Evolutionary conservation across 2,113 vertebrate genomes (phyloP).

Genomic region (Axis porcinus): DNA sequence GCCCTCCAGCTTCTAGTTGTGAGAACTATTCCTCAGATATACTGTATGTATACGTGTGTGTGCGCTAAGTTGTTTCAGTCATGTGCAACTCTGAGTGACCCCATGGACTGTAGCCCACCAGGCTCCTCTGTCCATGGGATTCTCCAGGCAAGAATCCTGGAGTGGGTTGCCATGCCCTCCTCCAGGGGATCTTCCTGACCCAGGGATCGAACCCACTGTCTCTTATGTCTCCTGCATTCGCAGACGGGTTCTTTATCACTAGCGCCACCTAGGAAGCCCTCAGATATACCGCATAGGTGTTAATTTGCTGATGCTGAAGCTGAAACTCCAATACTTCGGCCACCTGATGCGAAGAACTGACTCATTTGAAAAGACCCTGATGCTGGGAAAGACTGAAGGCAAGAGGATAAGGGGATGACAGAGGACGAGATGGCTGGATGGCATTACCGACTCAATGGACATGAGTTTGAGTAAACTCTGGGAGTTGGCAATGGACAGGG

Average conservation of each 20-base stretch:
- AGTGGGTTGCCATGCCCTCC: neutral
- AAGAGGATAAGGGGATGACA: neutral
- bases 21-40: neutral
- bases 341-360: neutral
- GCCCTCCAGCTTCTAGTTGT: neutral
- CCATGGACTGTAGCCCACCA: neutral
- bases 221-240: neutral
- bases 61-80: neutral
- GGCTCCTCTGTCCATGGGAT: neutral
- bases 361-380: neutral
- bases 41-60: accelerated
- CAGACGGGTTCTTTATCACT: neutral
- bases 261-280: neutral
- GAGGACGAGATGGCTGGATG: neutral
- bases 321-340: neutral
- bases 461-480: neutral
- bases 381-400: neutral
- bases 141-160: neutral
- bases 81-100: neutral
- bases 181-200: neutral
- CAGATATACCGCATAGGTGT: accelerated
- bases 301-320: neutral
- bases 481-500: neutral
- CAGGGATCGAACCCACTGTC: accelerated
- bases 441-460: neutral